Conservation (phyloP, 2,888 invertebrate species). For the Holacanthella duospinosa region DNA sequence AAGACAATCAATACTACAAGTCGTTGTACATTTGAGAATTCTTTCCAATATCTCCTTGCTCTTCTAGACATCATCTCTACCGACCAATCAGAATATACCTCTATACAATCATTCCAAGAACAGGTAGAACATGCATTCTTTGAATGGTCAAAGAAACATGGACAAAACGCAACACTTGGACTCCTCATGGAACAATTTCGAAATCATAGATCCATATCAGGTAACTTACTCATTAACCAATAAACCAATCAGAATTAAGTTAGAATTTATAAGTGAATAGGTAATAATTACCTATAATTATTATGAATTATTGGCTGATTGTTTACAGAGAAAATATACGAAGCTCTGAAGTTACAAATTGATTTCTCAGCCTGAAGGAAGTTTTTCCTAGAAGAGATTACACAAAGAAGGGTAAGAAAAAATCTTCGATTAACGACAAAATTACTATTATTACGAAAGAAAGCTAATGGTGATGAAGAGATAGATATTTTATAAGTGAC, state of each 20-base stretch:
- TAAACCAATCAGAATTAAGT: neutral
- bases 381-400: too few species aligned
- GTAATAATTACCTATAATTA: neutral
- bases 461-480: too few species aligned
- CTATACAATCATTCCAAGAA: neutral
- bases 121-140: neutral
- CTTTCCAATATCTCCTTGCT: slow-evolving; percentile 16
- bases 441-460: too few species aligned
- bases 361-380: too few species aligned
- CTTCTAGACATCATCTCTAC: slow-evolving; percentile 11
- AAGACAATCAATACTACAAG: slow-evolving; percentile 13
- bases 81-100: neutral
- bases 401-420: too few species aligned
- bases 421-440: too few species aligned
- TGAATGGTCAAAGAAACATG: neutral
- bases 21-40: slow-evolving; percentile 14
- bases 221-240: neutral
- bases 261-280: neutral
- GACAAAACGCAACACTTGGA: slow-evolving; percentile 9
- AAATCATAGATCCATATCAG: slow-evolving; percentile 6
- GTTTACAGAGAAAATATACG: slow-evolving; percentile 4
- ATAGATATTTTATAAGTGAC: too few species aligned
- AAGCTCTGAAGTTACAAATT: neutral
- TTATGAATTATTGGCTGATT: neutral
- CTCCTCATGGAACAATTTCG: slow-evolving; percentile 3